Evolutionary conservation across 2,797 vertebrate species (phyloP).

Genomic region (Triplophysa yarkandensis): DNA sequence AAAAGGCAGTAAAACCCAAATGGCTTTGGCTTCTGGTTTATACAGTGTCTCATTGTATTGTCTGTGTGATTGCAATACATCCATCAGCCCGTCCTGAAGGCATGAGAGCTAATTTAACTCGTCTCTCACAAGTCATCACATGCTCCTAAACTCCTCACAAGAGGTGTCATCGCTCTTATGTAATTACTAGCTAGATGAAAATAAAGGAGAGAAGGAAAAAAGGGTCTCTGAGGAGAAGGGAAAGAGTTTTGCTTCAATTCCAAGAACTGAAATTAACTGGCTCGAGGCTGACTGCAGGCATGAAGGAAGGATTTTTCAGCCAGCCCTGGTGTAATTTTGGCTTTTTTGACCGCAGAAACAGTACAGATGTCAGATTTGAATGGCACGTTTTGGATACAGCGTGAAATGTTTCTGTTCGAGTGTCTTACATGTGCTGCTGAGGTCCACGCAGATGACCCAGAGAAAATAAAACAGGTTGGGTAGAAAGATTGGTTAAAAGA

Average conservation of each 20-base stretch:
- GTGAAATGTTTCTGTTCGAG: slow-evolving; percentile 9
- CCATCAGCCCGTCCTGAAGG: slow-evolving; percentile 19
- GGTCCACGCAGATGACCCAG: background rate
- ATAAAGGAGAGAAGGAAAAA: slow-evolving; percentile 27
- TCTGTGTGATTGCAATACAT: slow-evolving; percentile 22
- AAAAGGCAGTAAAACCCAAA: background rate
- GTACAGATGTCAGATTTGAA: background rate
- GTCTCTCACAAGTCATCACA: slow-evolving; percentile 40
- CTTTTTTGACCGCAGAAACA: slow-evolving; percentile 9
- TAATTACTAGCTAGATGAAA: slow-evolving; percentile 54
- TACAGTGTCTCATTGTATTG: slow-evolving; percentile 26
- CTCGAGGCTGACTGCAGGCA: slow-evolving; percentile 35
- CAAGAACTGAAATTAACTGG: slow-evolving; percentile 28
- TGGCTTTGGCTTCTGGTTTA: background rate
- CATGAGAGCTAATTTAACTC: slow-evolving; percentile 31
- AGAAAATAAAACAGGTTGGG: slow-evolving; percentile 2
- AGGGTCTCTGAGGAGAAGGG: slow-evolving; percentile 31
- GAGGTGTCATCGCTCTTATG: slow-evolving; percentile 43
- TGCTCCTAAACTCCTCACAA: slow-evolving; percentile 39
- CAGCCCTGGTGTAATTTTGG: background rate
- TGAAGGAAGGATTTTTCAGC: slow-evolving; percentile 33
- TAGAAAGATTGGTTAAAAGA: background rate
- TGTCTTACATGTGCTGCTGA: background rate
- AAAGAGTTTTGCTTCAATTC: slow-evolving; percentile 31
- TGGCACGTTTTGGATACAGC: background rate